Evolutionary conservation across 2,888 invertebrate genomes (phyloP), one percentile per base, ranked within the genome.

Genomic region (Mechanitis mazaeus): DNA sequence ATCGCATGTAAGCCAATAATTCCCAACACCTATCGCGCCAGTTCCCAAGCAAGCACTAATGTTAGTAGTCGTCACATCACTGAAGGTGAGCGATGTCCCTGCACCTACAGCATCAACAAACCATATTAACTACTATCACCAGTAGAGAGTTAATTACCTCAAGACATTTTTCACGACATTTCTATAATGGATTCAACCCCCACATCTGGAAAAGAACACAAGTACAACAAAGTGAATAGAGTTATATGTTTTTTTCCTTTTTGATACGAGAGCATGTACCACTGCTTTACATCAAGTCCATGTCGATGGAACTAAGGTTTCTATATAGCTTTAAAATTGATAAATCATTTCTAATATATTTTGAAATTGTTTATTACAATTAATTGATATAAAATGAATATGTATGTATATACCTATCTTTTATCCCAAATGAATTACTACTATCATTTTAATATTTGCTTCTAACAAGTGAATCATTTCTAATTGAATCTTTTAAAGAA

Each of bases 171-270:
- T 89, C 88, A 85, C 89, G 88, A 89, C 78, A 87, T 86, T 87
- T 85, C 84, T 86, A 88, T 87, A 85, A 88, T 85, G 83, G 87
- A 87, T 85, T 89, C 87, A 89, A 89, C 84, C 88, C 86, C 90
- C 89, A 88, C 79, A 90, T 88, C 90, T 90, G 90, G 82, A 89
- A 90, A 90, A 90, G 89, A 89, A 89, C 89, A 89, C 90, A 90
- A 90, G 89, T 90, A 90, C 90, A 90, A 90, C 89, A 89, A 88
- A 85, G 85, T 89, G 84, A 90, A 88, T 88, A 89, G 79, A 81
- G 80, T 82, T 77, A 71, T 64, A 71, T 65, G 65, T 66, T 65
- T 69, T 67, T 68, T 65, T 62, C 66, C 61, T 62, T 72, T 71
- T 73, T 64, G 74, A 64, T 70, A 71, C 78, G 75, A 79, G 76